phyloP scores from a whole-genome alignment of 2,888 invertebrate genomes.

The Rapana venosa region DNA sequence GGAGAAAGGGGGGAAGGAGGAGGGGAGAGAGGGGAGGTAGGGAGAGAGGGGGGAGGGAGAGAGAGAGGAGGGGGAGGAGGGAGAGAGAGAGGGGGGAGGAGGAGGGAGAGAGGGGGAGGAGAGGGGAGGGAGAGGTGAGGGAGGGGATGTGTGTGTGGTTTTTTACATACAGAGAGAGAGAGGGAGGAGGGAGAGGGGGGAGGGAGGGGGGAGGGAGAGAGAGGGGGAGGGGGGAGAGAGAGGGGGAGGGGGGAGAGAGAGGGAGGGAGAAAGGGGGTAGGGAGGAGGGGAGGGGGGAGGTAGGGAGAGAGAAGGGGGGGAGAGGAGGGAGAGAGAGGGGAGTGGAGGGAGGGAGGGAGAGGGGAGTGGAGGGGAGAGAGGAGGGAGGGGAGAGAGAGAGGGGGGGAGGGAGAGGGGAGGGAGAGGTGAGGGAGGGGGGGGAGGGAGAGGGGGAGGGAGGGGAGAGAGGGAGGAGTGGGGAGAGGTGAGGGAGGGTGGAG shows the following conservation, averaged over 20 bases:
- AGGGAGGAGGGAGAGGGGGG: background rate
- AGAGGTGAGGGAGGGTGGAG: background rate
- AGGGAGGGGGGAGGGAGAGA: background rate
- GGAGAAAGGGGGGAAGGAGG: background rate
- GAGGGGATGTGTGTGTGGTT: background rate
- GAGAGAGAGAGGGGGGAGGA: background rate
- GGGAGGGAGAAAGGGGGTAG: background rate
- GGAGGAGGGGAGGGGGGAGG: background rate
- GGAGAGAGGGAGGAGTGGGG: background rate
- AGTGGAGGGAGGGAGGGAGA: too few relatives aligned
- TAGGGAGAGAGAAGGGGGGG: background rate
- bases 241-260: background rate
- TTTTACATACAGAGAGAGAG: background rate
- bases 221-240: background rate
- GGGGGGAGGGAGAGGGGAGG: background rate
- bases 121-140: background rate
- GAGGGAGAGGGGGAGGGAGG: background rate
- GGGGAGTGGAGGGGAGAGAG: background rate
- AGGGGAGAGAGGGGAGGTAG: background rate
- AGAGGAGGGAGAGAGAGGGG: too few relatives aligned
- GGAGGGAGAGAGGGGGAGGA: background rate
- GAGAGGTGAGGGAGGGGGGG: background rate
- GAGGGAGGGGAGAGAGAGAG: background rate
- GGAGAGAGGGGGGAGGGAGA: background rate
- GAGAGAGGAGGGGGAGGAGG: background rate